phyloP scores from a whole-genome alignment of 2,113 vertebrate genomes.

The Xiphophorus couchianus region DNA sequence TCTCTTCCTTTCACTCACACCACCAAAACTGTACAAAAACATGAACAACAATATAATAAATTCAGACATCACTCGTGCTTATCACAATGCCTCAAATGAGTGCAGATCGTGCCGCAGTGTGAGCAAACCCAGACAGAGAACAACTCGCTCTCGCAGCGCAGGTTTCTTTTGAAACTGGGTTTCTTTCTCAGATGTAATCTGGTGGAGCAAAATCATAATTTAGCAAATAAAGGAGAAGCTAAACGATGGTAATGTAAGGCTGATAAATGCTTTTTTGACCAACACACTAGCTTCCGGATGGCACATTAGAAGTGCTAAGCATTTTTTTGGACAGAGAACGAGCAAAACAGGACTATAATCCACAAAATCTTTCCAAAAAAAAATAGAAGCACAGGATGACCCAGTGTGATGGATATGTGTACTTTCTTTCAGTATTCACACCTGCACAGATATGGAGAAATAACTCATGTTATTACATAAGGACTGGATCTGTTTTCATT shows the following conservation, averaged over 20 bases:
- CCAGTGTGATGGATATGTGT: background rate
- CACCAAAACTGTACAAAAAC: constrained; percentile 55
- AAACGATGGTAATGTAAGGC: background rate
- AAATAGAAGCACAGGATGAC: background rate
- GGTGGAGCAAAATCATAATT: constrained; percentile 3
- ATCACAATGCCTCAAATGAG: constrained; percentile 18
- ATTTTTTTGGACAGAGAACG: background rate
- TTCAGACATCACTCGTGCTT: constrained; percentile 24
- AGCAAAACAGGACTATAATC: background rate
- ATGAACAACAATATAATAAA: constrained; percentile 41
- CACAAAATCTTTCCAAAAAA: background rate
- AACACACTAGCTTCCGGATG: background rate
- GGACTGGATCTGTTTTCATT: background rate
- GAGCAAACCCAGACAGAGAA: constrained; percentile 10
- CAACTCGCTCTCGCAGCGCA: background rate
- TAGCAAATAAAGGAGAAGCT: background rate
- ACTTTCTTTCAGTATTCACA: background rate
- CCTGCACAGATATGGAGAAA: background rate
- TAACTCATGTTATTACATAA: background rate
- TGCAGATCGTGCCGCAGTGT: constrained; percentile 24
- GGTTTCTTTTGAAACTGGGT: background rate
- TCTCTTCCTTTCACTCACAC: constrained; percentile 17
- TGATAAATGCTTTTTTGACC: background rate
- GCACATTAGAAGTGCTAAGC: background rate
- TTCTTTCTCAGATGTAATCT: background rate